A percentile compares a stretch with the other conserved stretches of the same genome.
Conservation (phyloP, 2,113 vertebrate species). For the Acanthisitta chloris region DNA sequence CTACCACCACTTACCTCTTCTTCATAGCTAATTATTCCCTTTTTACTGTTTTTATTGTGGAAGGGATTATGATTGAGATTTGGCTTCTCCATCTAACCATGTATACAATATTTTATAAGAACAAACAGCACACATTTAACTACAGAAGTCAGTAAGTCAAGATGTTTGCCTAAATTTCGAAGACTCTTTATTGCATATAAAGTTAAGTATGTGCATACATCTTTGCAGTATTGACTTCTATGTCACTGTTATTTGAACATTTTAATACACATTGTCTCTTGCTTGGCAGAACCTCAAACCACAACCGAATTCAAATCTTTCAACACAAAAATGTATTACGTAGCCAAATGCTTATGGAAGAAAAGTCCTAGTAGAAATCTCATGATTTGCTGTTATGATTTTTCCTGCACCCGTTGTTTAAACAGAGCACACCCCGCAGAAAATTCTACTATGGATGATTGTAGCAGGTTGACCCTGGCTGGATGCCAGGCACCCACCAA, state of each 20-base stretch:
- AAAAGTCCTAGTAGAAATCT: background rate
- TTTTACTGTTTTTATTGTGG: background rate
- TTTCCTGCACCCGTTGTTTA: slow-evolving; percentile 17
- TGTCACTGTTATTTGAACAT: background rate
- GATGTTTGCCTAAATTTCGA: background rate
- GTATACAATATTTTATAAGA: background rate
- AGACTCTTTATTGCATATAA: background rate
- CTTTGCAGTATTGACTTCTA: background rate
- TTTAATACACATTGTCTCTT: background rate
- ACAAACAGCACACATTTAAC: background rate
- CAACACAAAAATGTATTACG: background rate
- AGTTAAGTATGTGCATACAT: background rate
- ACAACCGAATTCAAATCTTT: background rate
- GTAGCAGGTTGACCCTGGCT: too few species aligned
- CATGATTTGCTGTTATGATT: background rate
- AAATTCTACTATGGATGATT: slow-evolving; percentile 33
- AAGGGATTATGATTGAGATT: background rate
- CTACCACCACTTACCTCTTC: background rate
- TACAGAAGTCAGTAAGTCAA: background rate
- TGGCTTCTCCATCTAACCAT: background rate
- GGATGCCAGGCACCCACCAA: too few species aligned
- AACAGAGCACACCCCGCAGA: background rate
- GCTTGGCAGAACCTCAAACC: background rate
- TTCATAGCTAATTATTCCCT: background rate
- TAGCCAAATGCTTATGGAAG: background rate